Conservation (phyloP, 2,888 invertebrate species). For the Gibbula magus region DNA sequence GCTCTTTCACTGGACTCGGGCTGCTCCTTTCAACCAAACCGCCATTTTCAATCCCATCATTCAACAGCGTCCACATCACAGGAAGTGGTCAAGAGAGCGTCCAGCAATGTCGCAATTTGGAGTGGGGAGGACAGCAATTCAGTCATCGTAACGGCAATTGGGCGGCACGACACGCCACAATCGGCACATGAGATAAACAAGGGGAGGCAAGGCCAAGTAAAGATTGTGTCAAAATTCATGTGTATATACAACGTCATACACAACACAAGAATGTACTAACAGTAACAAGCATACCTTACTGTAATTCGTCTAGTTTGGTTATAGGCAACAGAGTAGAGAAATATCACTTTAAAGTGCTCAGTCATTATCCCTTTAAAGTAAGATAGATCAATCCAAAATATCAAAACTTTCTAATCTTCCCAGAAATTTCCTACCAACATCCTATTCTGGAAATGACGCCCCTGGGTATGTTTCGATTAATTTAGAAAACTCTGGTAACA, state of each 20-base stretch:
- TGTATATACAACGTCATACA: slow-evolving; percentile 13
- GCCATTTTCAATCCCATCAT: slow-evolving; percentile 75
- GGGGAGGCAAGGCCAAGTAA: slow-evolving; percentile 62
- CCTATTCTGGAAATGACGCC: too few relatives aligned
- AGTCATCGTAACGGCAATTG: slow-evolving; percentile 34
- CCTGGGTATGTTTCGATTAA: too few relatives aligned
- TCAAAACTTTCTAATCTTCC: too few relatives aligned
- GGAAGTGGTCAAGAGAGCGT: slow-evolving; percentile 39
- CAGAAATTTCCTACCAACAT: too few relatives aligned
- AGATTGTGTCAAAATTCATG: slow-evolving; percentile 53
- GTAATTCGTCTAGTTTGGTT: not conserved
- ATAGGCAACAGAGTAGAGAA: slow-evolving; percentile 16
- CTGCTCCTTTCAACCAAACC: slow-evolving; percentile 43
- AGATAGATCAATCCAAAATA: too few relatives aligned
- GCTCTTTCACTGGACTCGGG: slow-evolving; percentile 69
- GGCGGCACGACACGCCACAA: slow-evolving; percentile 37
- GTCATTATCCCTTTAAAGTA: not conserved
- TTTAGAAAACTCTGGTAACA: too few relatives aligned
- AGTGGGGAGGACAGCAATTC: slow-evolving; percentile 32
- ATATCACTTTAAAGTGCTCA: slow-evolving; percentile 4
- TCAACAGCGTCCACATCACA: slow-evolving; percentile 46
- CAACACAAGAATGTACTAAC: slow-evolving; percentile 19
- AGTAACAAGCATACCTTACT: not conserved
- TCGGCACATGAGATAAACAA: slow-evolving; percentile 60
- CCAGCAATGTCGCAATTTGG: slow-evolving; percentile 35